Evolutionary conservation across 1,140 invertebrate species (phyloP).

Genomic region (Cecropterus lyciades): DNA sequence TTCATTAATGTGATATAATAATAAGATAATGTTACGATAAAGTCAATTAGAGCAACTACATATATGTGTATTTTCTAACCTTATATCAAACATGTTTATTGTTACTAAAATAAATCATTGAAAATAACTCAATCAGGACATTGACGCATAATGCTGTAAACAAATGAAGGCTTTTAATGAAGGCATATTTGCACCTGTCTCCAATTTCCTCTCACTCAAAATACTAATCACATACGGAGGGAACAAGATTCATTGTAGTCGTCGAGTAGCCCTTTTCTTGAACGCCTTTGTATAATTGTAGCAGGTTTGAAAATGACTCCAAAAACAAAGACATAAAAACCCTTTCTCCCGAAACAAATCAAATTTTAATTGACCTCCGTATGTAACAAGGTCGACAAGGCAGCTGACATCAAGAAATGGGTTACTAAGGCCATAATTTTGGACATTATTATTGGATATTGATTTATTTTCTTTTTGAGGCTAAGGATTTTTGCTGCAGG

Average conservation of each 20-base stretch:
- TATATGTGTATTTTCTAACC: too few species aligned
- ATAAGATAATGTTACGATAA: too few species aligned
- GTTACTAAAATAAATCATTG: neutral
- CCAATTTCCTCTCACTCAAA: constrained; percentile 50
- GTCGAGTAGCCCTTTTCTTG: constrained; percentile 10
- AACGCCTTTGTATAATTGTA: constrained; percentile 3
- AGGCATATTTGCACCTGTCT: constrained; percentile 51
- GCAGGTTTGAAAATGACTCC: constrained; percentile 38
- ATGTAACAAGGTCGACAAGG: constrained; percentile 60
- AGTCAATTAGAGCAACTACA: too few species aligned
- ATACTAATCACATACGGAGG: constrained; percentile 54
- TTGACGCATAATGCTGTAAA: constrained; percentile 31
- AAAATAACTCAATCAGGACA: constrained; percentile 53
- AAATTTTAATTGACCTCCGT: constrained; percentile 66
- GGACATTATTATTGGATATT: constrained; percentile 64
- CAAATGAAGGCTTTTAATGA: constrained; percentile 24
- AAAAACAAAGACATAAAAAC: constrained; percentile 36
- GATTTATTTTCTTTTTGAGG: constrained; percentile 72
- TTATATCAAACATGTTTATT: too few species aligned
- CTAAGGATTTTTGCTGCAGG: constrained; percentile 50
- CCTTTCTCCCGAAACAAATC: constrained; percentile 30
- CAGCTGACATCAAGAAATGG: constrained; percentile 71
- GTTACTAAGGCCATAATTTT: constrained; percentile 70
- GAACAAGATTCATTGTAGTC: constrained; percentile 57
- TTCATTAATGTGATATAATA: too few species aligned